Base-by-base conservation (phyloP, 2,113 vertebrate genomes). In the Rhinogobius similis region DNA sequence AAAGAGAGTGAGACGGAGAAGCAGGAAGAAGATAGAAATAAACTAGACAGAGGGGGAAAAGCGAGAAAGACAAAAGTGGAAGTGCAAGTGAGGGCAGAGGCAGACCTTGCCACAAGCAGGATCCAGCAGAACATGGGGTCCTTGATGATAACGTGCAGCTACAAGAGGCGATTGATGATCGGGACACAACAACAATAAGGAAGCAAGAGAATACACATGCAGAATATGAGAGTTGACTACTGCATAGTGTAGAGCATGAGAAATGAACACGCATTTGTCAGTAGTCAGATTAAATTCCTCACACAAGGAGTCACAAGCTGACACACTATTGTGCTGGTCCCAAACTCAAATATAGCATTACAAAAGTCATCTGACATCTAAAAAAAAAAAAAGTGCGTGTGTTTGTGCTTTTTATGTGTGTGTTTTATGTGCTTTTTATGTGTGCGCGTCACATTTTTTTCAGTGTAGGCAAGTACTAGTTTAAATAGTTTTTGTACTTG, bases 11-110 rank as follows among this genome's bases (percentile, higher is more conserved):
- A 84, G 70, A 74, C 64, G 46, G 72, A 78, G 59, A 63, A 21
- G 61, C 44, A 41, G 68, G 69, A 65, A 58, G 20, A 67, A 74
- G 78, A 88, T 75, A 86, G 83, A 85, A 84, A 86, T 85, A 76
- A 58, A 83, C 81, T 64, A 82, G 83, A 84, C 65, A 44, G 67
- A n/a, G 38, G 58, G 64, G 13, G 39, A 65, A 62, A 79, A 68
- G 77, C 50, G 11, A 76, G 72, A 67, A 67, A 67, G 73, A 73
- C 67, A 78, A 76, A 69, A 75, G 67, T 36, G 10, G 16, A 58
- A 67, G 70, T 52, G 65, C 36, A 27, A 56, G 75, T 3, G 44
- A 71, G 72, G 76, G 73, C 71, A 56, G 38, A 70, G 58, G 72
- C 70, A 77, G 82, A 85, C 77, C 82, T 87, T 70, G 85, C 85